A percentile compares a stretch with the other conserved stretches of the same genome.
Conservation (phyloP, 2,888 invertebrate genomes). For the Julus scandinavius region DNA sequence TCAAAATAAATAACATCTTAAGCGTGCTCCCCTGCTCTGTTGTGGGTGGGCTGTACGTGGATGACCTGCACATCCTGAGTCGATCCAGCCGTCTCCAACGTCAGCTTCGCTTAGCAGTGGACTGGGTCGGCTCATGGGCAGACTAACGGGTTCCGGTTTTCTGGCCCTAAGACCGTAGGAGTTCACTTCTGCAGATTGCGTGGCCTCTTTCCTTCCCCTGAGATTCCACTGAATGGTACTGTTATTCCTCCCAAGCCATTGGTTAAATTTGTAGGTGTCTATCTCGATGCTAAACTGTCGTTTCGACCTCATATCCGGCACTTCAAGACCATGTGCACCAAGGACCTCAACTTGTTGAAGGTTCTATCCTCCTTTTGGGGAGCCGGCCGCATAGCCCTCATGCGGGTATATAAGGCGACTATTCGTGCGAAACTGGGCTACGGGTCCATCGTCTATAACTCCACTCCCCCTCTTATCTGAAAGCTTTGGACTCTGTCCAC, state of each 20-base stretch:
- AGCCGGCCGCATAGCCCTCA: too few relatives aligned
- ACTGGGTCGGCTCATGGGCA: not conserved
- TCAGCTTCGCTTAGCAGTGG: not conserved
- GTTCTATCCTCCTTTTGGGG: too few relatives aligned
- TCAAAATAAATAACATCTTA: too few relatives aligned
- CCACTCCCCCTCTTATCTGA: too few relatives aligned
- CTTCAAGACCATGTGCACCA: not conserved
- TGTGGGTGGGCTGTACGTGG: too few relatives aligned
- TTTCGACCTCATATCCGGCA: not conserved
- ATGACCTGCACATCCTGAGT: too few relatives aligned
- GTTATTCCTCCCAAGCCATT: not conserved
- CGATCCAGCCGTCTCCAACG: not conserved
- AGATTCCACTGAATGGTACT: not conserved
- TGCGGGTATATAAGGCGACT: too few relatives aligned
- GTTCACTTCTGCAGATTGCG: not conserved
- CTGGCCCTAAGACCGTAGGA: not conserved
- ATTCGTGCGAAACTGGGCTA: too few relatives aligned
- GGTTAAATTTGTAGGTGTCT: too few relatives aligned
- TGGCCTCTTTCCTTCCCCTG: not conserved
- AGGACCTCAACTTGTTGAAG: not conserved
- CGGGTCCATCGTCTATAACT: too few relatives aligned
- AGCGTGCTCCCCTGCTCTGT: too few relatives aligned
- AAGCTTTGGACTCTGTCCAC: too few relatives aligned
- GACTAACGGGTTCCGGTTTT: not conserved
- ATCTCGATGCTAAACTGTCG: not conserved